phyloP scores from a whole-genome alignment of 2,113 vertebrate species.

The Erinaceus europaeus region DNA sequence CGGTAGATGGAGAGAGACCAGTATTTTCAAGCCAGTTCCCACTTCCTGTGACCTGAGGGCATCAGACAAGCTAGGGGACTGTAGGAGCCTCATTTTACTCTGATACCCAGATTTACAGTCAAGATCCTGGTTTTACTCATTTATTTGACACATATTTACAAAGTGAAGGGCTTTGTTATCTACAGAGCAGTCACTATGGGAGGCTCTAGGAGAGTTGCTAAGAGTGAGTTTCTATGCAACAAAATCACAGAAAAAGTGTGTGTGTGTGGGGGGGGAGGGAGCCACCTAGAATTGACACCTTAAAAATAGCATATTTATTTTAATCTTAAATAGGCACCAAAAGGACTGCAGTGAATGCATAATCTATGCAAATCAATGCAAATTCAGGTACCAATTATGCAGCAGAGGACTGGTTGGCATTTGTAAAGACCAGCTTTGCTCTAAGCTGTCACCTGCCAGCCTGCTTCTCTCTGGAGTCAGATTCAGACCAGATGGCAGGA shows the following conservation, averaged over 20 bases:
- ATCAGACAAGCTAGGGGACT: background rate
- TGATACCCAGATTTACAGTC: background rate
- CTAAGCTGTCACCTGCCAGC: slow-evolving; percentile 57
- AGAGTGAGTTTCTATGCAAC: background rate
- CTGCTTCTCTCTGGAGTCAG: slow-evolving; percentile 39
- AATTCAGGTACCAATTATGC: slow-evolving; percentile 26
- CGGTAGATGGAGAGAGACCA: background rate
- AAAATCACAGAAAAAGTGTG: background rate
- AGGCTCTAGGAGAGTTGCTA: background rate
- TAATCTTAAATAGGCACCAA: slow-evolving; percentile 43
- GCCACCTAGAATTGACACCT: slow-evolving; percentile 22
- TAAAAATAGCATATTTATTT: slow-evolving; percentile 66
- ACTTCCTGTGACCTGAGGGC: background rate
- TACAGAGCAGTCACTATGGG: background rate
- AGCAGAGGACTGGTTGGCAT: slow-evolving; percentile 40
- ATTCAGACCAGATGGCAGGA: slow-evolving; percentile 57
- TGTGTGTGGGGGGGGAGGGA: too few species aligned
- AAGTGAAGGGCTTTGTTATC: background rate
- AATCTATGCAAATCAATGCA: slow-evolving; percentile 53
- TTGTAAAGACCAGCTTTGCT: slow-evolving; percentile 43
- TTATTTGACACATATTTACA: background rate
- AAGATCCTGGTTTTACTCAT: background rate
- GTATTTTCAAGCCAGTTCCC: background rate
- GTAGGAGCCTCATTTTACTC: background rate
- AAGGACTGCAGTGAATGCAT: slow-evolving; percentile 12